A percentile compares a stretch with the other conserved stretches of the same genome.
Evolutionary conservation across 1,140 invertebrate species (phyloP).

Genomic region (Lordiphosa clarofinis): DNA sequence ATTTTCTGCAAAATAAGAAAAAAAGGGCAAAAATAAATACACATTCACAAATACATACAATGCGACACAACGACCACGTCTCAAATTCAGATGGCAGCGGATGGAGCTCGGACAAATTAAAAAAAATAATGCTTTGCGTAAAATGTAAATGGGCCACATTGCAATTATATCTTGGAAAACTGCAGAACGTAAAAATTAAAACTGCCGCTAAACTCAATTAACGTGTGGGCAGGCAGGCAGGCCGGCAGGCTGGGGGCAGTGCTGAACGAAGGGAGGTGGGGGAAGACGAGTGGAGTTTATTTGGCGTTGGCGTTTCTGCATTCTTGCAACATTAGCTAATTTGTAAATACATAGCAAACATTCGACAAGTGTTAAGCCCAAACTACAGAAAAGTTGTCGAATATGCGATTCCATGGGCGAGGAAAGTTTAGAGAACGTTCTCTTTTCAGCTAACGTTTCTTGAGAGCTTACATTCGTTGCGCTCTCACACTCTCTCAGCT

Average conservation of each 20-base stretch:
- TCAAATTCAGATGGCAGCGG: background rate
- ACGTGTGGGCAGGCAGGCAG: conserved; percentile 18
- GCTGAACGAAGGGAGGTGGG: background rate
- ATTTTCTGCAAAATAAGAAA: conserved; percentile 63
- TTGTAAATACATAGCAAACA: conserved; percentile 16
- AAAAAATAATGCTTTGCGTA: conserved; percentile 50
- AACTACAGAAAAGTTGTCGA: too few species aligned
- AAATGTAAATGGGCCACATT: conserved; percentile 68
- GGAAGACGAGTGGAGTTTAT: conserved; percentile 2
- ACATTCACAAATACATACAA: conserved; percentile 17
- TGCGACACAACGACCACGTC: conserved; percentile 2
- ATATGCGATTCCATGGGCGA: too few species aligned
- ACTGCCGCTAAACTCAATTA: conserved; percentile 69
- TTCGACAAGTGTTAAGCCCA: too few species aligned
- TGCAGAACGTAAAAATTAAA: conserved; percentile 65
- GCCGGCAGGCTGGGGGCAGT: too few species aligned
- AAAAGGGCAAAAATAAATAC: conserved; percentile 55
- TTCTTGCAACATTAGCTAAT: conserved; percentile 35
- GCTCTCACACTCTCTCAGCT: too few species aligned
- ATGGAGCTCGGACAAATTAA: conserved; percentile 43
- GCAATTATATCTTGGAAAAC: conserved; percentile 65
- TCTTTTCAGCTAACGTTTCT: too few species aligned
- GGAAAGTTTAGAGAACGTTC: too few species aligned
- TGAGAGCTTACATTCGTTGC: too few species aligned
- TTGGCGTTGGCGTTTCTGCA: conserved; percentile 14